Base-by-base conservation (phyloP, 1,140 invertebrate species). In the Diachasma alloeum region DNA sequence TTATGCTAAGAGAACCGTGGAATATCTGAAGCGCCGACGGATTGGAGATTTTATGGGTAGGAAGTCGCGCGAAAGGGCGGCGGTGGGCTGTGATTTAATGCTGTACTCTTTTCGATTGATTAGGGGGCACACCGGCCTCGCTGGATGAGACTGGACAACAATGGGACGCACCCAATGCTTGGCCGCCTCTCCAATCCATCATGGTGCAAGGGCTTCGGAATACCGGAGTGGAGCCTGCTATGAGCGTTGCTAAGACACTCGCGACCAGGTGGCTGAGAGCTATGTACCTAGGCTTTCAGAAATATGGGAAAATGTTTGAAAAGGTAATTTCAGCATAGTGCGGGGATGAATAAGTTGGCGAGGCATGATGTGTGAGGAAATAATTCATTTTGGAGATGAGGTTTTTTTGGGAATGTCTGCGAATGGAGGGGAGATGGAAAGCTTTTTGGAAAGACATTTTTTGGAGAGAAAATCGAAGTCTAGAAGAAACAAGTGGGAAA, bases 111-210 rank as follows among this genome's bases (percentile, higher is more conserved):
- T 22, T 31, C 31, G 6, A 56, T 56, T 56, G 48, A 63, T 63
- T 10, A 83, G 95, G 95, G 46, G 95, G 95, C 4, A 91, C 95
- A 13, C 96, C 96, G 1, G 90, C 94, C 0, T 95, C 95, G 0
- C 80, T 95, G 19, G 83, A 91, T 42, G 83, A 91, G 0, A 93
- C 93, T 8, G 93, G 93, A 6, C 93, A 97, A 86, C 96, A 97
- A 87, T 98, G 96, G 96, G 96, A 97, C 84, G 95, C 92, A 81
- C 96, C 96, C 0, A 97, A 97, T 84, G 95, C 94, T 0, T 97
- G 96, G 96, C 92, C 95, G 56, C 96, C 96, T n/a, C 88, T 95
- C 6, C 95, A 97, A 78, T 91, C 93, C 26, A 87, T 94, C 66
- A 80, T 94, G 1, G 84, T 91, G 10, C 90, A 93, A 66, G 92